phyloP scores from a whole-genome alignment of 2,113 vertebrate genomes.

The Cebidichthys violaceus region DNA sequence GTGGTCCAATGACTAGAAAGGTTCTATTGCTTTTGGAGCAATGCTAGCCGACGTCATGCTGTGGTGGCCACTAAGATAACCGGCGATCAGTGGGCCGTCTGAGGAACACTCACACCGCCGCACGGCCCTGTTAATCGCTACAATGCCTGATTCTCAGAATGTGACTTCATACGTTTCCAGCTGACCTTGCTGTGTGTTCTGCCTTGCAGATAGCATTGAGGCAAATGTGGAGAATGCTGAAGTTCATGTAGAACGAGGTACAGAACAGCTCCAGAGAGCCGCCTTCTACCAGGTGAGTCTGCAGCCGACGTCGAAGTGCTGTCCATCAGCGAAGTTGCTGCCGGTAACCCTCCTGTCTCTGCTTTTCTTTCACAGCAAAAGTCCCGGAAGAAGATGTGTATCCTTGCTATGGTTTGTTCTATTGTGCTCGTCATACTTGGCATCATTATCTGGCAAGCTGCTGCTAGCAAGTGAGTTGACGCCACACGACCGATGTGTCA shows the following conservation, averaged over 20 bases:
- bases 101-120: no score
- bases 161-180: neutral
- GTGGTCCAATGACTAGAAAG: no score
- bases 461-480: slow-evolving; percentile 75
- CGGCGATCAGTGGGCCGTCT: neutral
- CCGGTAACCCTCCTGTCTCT: neutral
- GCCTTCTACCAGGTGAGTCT: slow-evolving; percentile 91
- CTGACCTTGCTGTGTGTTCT: slow-evolving; percentile 23
- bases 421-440: slow-evolving; percentile 82
- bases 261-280: slow-evolving; percentile 94
- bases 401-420: slow-evolving; percentile 88
- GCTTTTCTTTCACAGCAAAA: slow-evolving; percentile 86
- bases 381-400: slow-evolving; percentile 98
- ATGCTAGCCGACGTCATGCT: no score
- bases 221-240: slow-evolving; percentile 97
- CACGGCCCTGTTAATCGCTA: neutral
- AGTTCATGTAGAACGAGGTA: slow-evolving; percentile 93
- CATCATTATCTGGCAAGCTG: slow-evolving; percentile 83
- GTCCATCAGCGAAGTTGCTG: neutral
- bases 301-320: fast-evolving
- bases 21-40: no score
- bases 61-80: neutral
- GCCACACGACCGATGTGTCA: slow-evolving; percentile 3
- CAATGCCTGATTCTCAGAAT: neutral
- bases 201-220: slow-evolving; percentile 92